Percentiles rank a stretch among this genome's conserved stretches.
Conservation (phyloP, 1,140 invertebrate genomes). For the Glossosoma conforme region DNA sequence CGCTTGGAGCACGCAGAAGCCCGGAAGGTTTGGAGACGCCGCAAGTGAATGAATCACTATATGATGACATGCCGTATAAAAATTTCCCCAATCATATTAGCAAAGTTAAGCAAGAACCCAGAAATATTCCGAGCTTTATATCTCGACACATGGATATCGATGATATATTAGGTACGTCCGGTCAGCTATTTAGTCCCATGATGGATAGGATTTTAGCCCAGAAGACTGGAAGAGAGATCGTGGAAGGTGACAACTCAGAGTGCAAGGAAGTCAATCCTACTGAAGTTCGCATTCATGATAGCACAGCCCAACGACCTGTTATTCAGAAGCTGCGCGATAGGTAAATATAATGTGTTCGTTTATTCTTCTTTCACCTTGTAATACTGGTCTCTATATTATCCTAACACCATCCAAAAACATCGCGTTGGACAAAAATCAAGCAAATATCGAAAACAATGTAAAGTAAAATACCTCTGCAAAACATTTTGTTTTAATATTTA, state of each 20-base stretch:
- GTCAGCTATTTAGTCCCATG: constrained; percentile 57
- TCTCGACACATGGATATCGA: constrained; percentile 78
- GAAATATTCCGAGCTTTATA: constrained; percentile 56
- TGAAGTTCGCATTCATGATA: constrained; percentile 74
- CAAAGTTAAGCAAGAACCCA: constrained; percentile 30
- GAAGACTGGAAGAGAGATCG: constrained; percentile 39
- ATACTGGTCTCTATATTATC: neutral
- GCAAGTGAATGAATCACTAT: constrained; percentile 56
- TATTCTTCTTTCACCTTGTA: constrained; percentile 8
- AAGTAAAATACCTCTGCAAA: neutral
- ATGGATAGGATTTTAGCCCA: constrained; percentile 51
- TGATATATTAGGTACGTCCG: constrained; percentile 66
- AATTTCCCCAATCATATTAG: constrained; percentile 35
- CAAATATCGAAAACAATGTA: constrained; percentile 3
- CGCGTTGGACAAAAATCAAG: neutral
- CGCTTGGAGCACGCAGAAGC: constrained; percentile 71
- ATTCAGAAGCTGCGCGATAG: constrained; percentile 54
- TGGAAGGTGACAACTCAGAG: constrained; percentile 44
- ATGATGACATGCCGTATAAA: constrained; percentile 59
- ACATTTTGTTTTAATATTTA: constrained; percentile 1
- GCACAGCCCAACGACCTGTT: constrained; percentile 62
- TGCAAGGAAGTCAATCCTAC: constrained; percentile 62
- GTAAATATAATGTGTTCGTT: constrained; percentile 33
- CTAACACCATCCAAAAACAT: neutral
- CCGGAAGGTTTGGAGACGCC: constrained; percentile 66